Evolutionary conservation across 2,113 vertebrate genomes (phyloP).

Genomic region (Martes martes): DNA sequence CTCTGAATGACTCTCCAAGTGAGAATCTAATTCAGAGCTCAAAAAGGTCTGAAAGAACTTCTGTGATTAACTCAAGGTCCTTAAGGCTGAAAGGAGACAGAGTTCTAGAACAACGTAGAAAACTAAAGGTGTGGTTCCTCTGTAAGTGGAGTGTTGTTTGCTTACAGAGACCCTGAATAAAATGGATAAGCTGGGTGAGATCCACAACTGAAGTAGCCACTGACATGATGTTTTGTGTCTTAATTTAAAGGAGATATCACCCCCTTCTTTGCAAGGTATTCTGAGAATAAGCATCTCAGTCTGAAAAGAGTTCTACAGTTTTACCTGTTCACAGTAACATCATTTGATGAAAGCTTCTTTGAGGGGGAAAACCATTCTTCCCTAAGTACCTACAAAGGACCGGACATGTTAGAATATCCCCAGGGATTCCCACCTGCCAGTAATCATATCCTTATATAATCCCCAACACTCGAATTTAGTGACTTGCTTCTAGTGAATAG

Average conservation of each 20-base stretch:
- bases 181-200: background rate
- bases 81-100: slow-evolving; percentile 18
- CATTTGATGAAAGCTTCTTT: background rate
- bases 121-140: background rate
- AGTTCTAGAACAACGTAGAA: background rate
- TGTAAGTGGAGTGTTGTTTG: background rate
- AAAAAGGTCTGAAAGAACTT: slow-evolving; percentile 47
- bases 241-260: background rate
- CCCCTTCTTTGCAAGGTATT: background rate
- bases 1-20: slow-evolving; percentile 47
- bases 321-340: background rate
- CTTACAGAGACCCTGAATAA: background rate
- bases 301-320: background rate
- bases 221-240: background rate
- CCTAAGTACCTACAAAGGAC: background rate
- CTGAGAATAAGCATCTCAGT: background rate
- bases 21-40: slow-evolving; percentile 49
- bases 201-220: background rate
- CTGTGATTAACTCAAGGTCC: slow-evolving; percentile 38
- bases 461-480: background rate
- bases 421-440: background rate
- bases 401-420: background rate
- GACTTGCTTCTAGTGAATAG: background rate
- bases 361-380: background rate
- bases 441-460: background rate